Conservation (phyloP, 1,140 invertebrate genomes). For the Magallana ariakensis region DNA sequence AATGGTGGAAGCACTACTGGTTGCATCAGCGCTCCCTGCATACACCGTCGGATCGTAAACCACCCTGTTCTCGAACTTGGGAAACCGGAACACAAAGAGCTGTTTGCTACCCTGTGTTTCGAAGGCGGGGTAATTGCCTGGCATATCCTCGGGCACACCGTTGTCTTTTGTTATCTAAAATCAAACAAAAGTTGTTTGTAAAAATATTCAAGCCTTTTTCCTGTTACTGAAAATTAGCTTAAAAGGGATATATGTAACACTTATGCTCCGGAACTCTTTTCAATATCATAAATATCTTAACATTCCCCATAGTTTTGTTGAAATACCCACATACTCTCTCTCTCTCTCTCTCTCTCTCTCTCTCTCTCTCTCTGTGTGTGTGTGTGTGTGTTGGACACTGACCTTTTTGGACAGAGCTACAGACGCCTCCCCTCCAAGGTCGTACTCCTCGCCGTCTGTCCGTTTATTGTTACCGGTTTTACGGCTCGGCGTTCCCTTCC, state of each 20-base stretch:
- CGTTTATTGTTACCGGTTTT: conserved; percentile 7
- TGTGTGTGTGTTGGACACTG: not conserved
- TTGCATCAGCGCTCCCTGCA: not conserved
- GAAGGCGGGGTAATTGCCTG: conserved; percentile 14
- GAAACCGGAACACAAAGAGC: not conserved
- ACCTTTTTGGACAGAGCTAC: conserved; percentile 19
- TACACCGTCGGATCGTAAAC: not conserved
- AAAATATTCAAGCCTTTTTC: too few species aligned
- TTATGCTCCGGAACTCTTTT: too few species aligned
- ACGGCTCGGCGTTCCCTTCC: not conserved
- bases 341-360: too few species aligned
- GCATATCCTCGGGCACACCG: not conserved
- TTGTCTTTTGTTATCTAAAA: not conserved
- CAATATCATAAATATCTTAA: too few species aligned
- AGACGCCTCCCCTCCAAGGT: not conserved
- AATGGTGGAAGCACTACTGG: not conserved
- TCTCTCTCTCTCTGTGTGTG: too few species aligned
- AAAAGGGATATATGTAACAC: too few species aligned
- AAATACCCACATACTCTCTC: too few species aligned
- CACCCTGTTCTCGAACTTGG: not conserved
- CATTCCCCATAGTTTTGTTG: too few species aligned
- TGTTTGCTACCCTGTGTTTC: conserved; percentile 23
- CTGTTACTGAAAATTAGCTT: too few species aligned
- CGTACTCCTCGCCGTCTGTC: not conserved
- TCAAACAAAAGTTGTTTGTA: not conserved